phyloP scores from a whole-genome alignment of 2,797 vertebrate genomes.

The Pseudochromis fuscus region DNA sequence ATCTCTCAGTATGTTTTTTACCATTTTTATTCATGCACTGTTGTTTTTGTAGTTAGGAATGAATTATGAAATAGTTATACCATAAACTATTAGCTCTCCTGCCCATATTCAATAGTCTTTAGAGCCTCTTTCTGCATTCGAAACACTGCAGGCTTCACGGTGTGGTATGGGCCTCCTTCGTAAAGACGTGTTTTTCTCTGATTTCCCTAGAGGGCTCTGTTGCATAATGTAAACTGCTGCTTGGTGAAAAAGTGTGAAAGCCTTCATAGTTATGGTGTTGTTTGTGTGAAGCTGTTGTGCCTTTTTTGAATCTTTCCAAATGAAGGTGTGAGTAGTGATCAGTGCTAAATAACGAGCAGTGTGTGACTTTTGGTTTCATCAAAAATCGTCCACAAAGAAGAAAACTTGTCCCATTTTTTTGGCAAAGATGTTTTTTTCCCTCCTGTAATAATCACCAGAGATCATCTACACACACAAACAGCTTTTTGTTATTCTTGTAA shows the following conservation, averaged over 20 bases:
- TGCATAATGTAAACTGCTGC: slow-evolving; percentile 30
- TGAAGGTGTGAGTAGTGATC: slow-evolving; percentile 3
- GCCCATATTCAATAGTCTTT: slow-evolving; percentile 12
- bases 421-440: too few relatives aligned
- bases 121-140: not conserved
- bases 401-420: too few relatives aligned
- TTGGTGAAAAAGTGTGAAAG: slow-evolving; percentile 2
- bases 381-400: not conserved
- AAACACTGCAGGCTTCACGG: slow-evolving; percentile 7
- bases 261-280: slow-evolving; percentile 5
- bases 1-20: not conserved
- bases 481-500: too few relatives aligned
- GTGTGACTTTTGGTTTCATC: not conserved
- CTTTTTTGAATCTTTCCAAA: not conserved
- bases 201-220: slow-evolving; percentile 22
- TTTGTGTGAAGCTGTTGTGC: not conserved
- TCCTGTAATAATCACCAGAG: too few relatives aligned
- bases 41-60: slow-evolving; percentile 2
- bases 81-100: slow-evolving; percentile 18
- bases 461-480: too few relatives aligned
- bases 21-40: not conserved
- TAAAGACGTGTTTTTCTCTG: slow-evolving; percentile 21
- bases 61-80: slow-evolving; percentile 13
- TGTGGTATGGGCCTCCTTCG: slow-evolving; percentile 8
- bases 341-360: not conserved